Base-by-base conservation (phyloP, 2,113 vertebrate species). In the Ceuthmochares aereus region DNA sequence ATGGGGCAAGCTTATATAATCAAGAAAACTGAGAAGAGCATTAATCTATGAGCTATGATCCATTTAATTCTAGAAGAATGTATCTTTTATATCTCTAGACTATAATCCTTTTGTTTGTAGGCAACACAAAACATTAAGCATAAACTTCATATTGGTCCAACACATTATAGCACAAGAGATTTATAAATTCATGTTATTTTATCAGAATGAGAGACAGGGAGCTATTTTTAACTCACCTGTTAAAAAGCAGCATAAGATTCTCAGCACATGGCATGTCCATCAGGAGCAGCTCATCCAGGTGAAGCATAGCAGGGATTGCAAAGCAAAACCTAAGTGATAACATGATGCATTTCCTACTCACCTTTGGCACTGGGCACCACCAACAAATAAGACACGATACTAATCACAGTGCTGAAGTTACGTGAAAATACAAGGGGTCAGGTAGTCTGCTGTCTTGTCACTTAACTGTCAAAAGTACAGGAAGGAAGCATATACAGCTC, bases 301-400 rank as follows among this genome's bases (percentile, higher is more conserved):
- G 29, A 60, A 63, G 45, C 1, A 1, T 68, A 42, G 37, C 2
- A 0, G 15, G 27, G n/a, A 52, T 12, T 0, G 1, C 1, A 1
- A 68, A n/a, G 37, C 6, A 1, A 6, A 54, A 36, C 34, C 30
- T 29, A 23, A 62, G 47, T 14, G 40, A 32, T 47, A 22, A 12
- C 32, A 67, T 4, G 19, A 77, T 3, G 2, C 6, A 5, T 36
- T 67, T 83, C 43, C 60, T 51, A 10, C 30, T 27, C 22, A 7
- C 26, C 42, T 47, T 60, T 36, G 66, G 19, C 19, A 14, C 21
- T 1, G 0, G n/a, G 32, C 52, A 49, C 10, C 5, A 3, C 37
- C 0, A 0, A n/a, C 40, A 75, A 55, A 3, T 20, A 45, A 42
- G 60, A 68, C 30, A 4, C 0, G 2, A 40, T 16, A 20, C 12